These are phyloP conservation scores for Tychaedon coryphoeus DNA, from an alignment of 2,113 vertebrate species.

Conservation along the genomic window DNA sequence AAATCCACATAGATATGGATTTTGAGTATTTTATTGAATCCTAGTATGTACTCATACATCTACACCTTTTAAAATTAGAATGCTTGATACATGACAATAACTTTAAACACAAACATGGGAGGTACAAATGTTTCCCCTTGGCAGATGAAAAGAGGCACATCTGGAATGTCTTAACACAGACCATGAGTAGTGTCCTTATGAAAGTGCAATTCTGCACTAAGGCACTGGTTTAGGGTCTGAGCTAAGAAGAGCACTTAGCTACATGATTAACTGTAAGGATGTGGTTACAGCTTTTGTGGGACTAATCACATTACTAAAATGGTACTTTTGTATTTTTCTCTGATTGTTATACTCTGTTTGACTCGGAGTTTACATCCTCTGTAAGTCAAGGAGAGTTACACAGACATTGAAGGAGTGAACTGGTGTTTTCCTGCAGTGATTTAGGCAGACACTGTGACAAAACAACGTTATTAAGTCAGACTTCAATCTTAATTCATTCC, in stretches of 20 bases:
- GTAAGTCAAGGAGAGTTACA: not conserved
- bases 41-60: not conserved
- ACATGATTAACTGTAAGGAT: not conserved
- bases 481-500: not conserved
- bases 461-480: not conserved
- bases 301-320: not conserved
- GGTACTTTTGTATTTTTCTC: not conserved
- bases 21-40: not conserved
- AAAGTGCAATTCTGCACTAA: not conserved
- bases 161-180: not conserved
- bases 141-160: not conserved
- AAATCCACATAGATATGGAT: not conserved
- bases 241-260: not conserved
- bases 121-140: not conserved
- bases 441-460: not conserved
- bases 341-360: not conserved
- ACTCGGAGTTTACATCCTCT: not conserved
- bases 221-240: not conserved
- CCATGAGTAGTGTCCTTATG: not conserved
- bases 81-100: not conserved
- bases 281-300: not conserved
- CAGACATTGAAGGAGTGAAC: not conserved
- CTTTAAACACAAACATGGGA: not conserved
- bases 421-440: not conserved
- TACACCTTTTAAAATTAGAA: not conserved